Base-by-base conservation (phyloP, 2,888 invertebrate genomes). In the Ischnura elegans region DNA sequence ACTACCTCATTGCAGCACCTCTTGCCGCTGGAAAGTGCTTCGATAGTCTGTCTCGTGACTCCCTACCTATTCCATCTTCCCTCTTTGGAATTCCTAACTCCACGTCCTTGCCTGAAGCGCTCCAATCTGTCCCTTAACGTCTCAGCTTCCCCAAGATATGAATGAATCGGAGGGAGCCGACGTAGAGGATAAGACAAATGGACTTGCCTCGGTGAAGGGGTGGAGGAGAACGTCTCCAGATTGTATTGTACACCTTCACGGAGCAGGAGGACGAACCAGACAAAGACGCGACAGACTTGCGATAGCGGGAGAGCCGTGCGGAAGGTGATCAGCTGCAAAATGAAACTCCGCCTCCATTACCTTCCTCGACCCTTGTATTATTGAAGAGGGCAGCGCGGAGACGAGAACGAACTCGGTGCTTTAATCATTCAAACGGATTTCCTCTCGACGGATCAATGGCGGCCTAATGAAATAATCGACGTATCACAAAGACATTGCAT, bases 61-160 rank as follows among this genome's bases (percentile, higher is more conserved):
- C 76, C 29, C 36, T 76, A 76, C 76, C n/a, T n/a, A 29, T 10
- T 16, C 36, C 36, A 76, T 10, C 76, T n/a, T n/a, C n/a, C n/a
- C n/a, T n/a, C n/a, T n/a, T n/a, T n/a, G n/a, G n/a, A n/a, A n/a
- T n/a, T n/a, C n/a, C 76, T 10, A 1, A 2, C 13, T 36, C 76
- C 76, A 10, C n/a, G 10, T 16, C 76, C 76, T 76, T 2, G 3
- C 43, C 45, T n/a, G 86, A 13, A 46, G n/a, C 43, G 86, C 43
- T 8, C 46, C n/a, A 86, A 86, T 86, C 86, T 86, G 45, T 86
- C 86, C 86, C 43, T 46, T 19, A 45, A 86, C 43, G 46, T 86
- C 86, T 46, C 45, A 46, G 46, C 86, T 46, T 46, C 43, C 46
- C 21, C 10, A 86, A 86, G 25, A 76, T 76, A 76, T 36, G 36